Conservation (phyloP, 2,113 vertebrate species). For the Hippocampus abdominalis region DNA sequence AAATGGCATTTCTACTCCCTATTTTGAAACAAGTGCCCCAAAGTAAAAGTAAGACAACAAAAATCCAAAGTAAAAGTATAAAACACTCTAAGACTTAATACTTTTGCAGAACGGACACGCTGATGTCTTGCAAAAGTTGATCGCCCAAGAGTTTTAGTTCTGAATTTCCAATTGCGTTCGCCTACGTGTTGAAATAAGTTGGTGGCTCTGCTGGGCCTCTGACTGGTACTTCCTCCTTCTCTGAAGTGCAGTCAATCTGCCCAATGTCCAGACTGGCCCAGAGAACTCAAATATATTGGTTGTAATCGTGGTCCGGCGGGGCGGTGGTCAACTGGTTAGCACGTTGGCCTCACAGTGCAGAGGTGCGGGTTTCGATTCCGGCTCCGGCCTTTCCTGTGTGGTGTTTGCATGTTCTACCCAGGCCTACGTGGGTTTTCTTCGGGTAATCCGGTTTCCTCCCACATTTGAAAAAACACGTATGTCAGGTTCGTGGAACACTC, state of each 20-base stretch:
- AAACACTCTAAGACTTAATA: not conserved
- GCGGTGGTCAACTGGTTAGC: no score
- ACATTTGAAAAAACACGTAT: no score
- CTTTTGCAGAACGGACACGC: not conserved
- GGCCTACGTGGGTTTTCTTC: no score
- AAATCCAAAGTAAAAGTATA: not conserved
- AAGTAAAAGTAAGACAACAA: not conserved
- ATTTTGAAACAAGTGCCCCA: no score
- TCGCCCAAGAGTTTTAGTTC: not conserved
- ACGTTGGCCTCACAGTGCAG: no score
- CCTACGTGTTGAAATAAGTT: no score
- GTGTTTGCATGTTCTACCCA: no score
- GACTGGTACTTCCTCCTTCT: not conserved
- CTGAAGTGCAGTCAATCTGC: not conserved
- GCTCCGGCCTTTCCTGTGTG: no score
- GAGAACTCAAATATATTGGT: slow-evolving; percentile 85
- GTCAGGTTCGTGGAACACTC: no score
- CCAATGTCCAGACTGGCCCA: slow-evolving; percentile 55
- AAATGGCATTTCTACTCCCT: no score
- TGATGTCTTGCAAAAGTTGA: not conserved
- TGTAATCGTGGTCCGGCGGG: slow-evolving; percentile 57
- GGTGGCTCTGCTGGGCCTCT: not conserved
- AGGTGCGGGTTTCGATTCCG: no score
- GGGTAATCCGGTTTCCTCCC: no score
- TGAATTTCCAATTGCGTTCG: not conserved